A percentile compares a stretch with the other conserved stretches of the same genome.
These are phyloP conservation scores for Ifrita kowaldi DNA, from an alignment of 2,113 vertebrate genomes.

Conservation along the genomic window DNA sequence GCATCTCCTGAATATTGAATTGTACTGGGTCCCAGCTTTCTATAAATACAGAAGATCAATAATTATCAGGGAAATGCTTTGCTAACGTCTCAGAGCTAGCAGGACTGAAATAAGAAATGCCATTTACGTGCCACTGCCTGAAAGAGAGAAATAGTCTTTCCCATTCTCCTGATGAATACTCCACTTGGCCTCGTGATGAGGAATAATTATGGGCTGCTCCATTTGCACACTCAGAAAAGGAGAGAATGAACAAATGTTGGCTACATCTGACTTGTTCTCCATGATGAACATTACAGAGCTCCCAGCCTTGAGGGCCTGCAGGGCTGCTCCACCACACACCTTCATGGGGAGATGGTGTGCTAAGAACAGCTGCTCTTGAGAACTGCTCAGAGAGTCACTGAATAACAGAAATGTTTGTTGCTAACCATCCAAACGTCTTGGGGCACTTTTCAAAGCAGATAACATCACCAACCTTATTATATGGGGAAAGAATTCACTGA, in stretches of 20 bases:
- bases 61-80: constrained; percentile 61
- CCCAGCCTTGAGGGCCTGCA: not conserved
- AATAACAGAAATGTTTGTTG: not conserved
- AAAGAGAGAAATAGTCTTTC: not conserved
- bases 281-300: not conserved
- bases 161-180: not conserved
- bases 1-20: constrained; percentile 58
- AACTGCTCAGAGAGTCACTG: not conserved
- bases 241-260: not conserved
- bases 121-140: not conserved
- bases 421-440: not conserved
- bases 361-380: not conserved
- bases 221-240: constrained; percentile 6
- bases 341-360: not conserved
- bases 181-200: not conserved
- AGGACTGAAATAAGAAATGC: constrained; percentile 46
- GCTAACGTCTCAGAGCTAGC: constrained; percentile 47
- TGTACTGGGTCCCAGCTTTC: constrained; percentile 11
- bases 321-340: not conserved
- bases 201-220: not conserved
- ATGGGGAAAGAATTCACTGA: not conserved
- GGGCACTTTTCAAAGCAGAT: not conserved
- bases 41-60: constrained; percentile 63
- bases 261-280: not conserved
- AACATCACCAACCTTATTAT: not conserved